A percentile compares a stretch with the other conserved stretches of the same genome.
Conservation (phyloP, 2,797 vertebrate genomes). For the Phyllotis vaccarum region DNA sequence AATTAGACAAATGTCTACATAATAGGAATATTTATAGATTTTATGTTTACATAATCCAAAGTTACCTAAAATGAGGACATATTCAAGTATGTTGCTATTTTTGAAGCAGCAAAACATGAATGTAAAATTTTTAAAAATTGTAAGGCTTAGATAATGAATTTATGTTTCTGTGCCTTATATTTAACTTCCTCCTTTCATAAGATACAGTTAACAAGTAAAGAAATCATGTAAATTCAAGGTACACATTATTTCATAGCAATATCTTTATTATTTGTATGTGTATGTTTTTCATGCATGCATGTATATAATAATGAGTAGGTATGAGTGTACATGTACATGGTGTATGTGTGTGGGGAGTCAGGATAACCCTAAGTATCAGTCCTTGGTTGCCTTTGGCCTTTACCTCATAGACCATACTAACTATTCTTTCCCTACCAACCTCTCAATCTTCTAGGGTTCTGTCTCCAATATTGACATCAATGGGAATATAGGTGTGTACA, state of each 20-base stretch:
- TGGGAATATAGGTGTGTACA: neutral
- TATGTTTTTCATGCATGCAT: neutral
- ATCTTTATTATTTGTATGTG: neutral
- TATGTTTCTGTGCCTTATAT: neutral
- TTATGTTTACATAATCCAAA: conserved; percentile 51
- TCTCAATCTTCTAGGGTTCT: neutral
- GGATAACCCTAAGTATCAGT: neutral
- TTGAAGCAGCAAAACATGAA: conserved; percentile 36
- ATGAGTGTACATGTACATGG: neutral
- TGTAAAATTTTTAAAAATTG: neutral
- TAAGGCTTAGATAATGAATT: neutral
- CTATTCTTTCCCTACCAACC: neutral
- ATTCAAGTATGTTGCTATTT: conserved; percentile 1
- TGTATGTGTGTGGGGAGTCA: neutral
- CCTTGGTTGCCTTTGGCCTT: neutral
- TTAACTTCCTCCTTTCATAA: neutral
- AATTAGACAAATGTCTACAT: neutral
- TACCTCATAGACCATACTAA: neutral
- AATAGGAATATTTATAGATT: neutral
- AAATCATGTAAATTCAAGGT: neutral
- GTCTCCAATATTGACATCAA: neutral
- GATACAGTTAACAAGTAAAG: neutral
- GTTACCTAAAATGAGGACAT: neutral
- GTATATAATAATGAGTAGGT: too few species aligned
- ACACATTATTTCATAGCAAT: neutral